These are phyloP conservation scores for Oasisia sp. DNA, from an alignment of 2,888 invertebrate genomes.

Conservation along the genomic window DNA sequence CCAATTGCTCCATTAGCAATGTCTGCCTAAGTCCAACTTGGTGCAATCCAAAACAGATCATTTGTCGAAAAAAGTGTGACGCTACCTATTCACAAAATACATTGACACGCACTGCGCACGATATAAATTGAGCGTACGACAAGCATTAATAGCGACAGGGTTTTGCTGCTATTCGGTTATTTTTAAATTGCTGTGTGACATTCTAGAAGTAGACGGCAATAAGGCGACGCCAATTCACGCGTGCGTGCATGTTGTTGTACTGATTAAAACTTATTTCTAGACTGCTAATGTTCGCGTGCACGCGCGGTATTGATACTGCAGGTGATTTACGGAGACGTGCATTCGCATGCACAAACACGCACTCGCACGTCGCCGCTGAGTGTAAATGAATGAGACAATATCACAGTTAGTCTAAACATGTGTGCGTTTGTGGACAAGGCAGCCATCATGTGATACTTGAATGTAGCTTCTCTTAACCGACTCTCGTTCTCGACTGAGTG, in stretches of 20 bases:
- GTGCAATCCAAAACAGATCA: too few species aligned
- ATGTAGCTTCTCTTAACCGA: too few species aligned
- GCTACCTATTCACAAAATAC: too few species aligned
- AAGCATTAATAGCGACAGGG: neutral
- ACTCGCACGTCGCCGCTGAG: neutral
- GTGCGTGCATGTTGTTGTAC: neutral
- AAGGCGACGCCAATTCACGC: neutral
- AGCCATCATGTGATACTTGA: neutral
- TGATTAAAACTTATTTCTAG: constrained; percentile 11
- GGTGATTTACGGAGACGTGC: neutral
- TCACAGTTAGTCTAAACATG: neutral
- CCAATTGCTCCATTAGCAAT: too few species aligned
- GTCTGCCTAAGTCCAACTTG: too few species aligned
- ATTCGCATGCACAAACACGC: neutral
- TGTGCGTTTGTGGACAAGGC: neutral
- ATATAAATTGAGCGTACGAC: neutral
- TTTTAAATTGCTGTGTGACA: neutral
- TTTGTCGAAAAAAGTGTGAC: too few species aligned
- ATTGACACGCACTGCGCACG: neutral
- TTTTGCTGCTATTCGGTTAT: neutral
- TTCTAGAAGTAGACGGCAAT: neutral
- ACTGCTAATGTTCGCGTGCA: neutral
- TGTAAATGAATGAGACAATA: neutral
- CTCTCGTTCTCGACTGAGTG: too few species aligned
- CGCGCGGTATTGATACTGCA: neutral